phyloP scores from a whole-genome alignment of 2,888 invertebrate genomes.

The Tuta absoluta region DNA sequence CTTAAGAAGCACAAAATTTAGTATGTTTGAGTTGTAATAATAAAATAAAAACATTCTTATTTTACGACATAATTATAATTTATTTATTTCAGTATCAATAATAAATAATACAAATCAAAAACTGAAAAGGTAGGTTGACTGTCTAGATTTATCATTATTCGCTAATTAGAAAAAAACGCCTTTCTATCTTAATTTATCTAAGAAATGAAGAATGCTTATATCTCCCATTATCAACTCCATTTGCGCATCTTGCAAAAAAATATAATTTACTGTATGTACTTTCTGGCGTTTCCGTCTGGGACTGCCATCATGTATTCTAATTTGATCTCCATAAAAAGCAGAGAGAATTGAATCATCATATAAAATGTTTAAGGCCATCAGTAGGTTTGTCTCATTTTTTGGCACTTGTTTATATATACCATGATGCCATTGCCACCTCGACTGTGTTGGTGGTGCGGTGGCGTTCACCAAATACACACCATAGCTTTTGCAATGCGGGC shows the following conservation, averaged over 20 bases:
- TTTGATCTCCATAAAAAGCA: conserved; percentile 1
- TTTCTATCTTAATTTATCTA: too few relatives aligned
- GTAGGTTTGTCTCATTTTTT: not conserved
- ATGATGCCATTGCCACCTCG: conserved; percentile 28
- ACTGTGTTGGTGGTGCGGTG: conserved; percentile 27
- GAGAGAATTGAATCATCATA: not conserved
- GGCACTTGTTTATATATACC: conserved; percentile 26
- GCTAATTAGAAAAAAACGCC: too few relatives aligned
- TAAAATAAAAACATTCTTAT: too few relatives aligned
- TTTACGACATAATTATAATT: too few relatives aligned
- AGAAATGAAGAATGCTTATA: not conserved
- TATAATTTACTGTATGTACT: not conserved
- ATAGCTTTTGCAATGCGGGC: conserved; percentile 21
- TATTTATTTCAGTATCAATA: too few relatives aligned
- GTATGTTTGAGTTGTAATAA: too few relatives aligned
- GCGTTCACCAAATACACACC: conserved; percentile 28
- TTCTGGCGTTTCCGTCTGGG: not conserved
- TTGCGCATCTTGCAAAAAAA: not conserved
- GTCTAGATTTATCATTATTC: too few relatives aligned
- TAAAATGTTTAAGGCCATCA: conserved; percentile 8
- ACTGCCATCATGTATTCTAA: not conserved
- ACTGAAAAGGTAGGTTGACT: too few relatives aligned
- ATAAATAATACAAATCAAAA: too few relatives aligned
- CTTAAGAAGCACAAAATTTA: too few relatives aligned
- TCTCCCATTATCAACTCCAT: not conserved